A percentile compares a stretch with the other conserved stretches of the same genome.
Evolutionary conservation across 2,888 invertebrate species (phyloP).

Genomic region (Dermolepida albohirtum): DNA sequence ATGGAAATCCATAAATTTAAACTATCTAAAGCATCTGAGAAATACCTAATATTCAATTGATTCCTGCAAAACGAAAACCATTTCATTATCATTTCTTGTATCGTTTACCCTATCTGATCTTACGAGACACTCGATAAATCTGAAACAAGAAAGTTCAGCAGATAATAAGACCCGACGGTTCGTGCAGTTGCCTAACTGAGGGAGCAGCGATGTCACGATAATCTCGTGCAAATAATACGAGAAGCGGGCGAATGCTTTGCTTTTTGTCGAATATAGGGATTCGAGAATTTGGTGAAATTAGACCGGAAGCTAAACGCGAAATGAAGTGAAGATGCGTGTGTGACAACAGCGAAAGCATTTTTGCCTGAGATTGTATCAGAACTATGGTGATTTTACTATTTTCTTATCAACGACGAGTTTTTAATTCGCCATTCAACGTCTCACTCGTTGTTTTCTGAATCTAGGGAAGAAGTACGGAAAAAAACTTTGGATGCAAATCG

Average conservation of each 20-base stretch:
- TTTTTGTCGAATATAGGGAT: conserved; percentile 22
- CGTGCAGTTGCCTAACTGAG: conserved; percentile 22
- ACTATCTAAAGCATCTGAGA: too few relatives aligned
- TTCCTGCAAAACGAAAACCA: conserved; percentile 3
- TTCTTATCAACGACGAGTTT: conserved; percentile 30
- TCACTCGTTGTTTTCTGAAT: neutral
- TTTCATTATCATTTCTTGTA: conserved; percentile 6
- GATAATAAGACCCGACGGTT: conserved; percentile 23
- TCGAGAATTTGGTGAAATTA: conserved; percentile 24
- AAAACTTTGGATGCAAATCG: conserved; percentile 15
- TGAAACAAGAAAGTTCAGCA: conserved; percentile 27
- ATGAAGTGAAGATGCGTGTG: conserved; percentile 30
- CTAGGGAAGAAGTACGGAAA: conserved; percentile 13
- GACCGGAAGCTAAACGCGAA: conserved; percentile 28
- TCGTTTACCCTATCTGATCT: conserved; percentile 1
- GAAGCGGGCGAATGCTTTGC: conserved; percentile 25
- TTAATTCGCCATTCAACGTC: conserved; percentile 19
- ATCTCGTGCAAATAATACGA: conserved; percentile 31
- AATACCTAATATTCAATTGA: too few relatives aligned
- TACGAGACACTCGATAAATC: conserved; percentile 26
- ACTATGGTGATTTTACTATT: conserved; percentile 30
- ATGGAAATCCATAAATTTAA: too few relatives aligned
- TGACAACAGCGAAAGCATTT: conserved; percentile 15
- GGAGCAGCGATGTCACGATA: conserved; percentile 24
- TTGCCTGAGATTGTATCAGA: conserved; percentile 24